A percentile compares a stretch with the other conserved stretches of the same genome.
phyloP scores from a whole-genome alignment of 1,140 invertebrate genomes.

The Orchestia grillus region DNA sequence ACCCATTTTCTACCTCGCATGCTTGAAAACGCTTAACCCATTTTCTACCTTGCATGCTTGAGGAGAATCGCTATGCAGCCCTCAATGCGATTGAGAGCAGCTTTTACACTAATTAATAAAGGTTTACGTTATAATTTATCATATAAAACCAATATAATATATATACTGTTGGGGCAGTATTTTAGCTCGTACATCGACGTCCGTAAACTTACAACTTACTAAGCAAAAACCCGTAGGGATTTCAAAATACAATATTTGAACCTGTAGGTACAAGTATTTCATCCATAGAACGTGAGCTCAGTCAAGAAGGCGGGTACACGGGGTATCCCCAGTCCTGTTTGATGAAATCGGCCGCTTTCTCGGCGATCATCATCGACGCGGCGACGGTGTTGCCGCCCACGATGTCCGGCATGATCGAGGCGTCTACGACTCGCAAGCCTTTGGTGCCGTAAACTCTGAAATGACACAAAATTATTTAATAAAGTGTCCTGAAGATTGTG shows the following conservation, averaged over 20 bases:
- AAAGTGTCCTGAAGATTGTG: neutral
- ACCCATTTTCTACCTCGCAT: no score
- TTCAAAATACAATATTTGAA: neutral
- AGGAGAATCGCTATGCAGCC: no score
- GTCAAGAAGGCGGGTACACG: neutral
- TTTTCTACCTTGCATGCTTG: no score
- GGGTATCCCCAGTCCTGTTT: conserved; percentile 70
- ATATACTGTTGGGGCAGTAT: neutral
- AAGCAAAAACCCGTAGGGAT: neutral
- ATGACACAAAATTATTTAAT: neutral
- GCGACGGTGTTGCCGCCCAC: conserved; percentile 79
- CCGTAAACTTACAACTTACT: neutral
- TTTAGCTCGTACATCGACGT: neutral
- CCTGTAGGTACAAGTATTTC: neutral
- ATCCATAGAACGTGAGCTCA: neutral
- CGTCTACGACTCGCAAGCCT: conserved; percentile 78
- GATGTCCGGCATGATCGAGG: conserved; percentile 80
- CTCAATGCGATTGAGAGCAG: no score
- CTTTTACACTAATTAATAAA: no score
- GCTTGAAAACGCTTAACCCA: no score
- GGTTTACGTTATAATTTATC: no score
- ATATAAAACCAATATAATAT: neutral
- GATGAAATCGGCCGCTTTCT: conserved; percentile 79
- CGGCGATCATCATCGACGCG: conserved; percentile 79
- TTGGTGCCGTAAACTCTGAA: conserved; percentile 75